These are phyloP conservation scores for Rhyacichthys aspro DNA, from an alignment of 2,797 vertebrate species.

Conservation along the genomic window DNA sequence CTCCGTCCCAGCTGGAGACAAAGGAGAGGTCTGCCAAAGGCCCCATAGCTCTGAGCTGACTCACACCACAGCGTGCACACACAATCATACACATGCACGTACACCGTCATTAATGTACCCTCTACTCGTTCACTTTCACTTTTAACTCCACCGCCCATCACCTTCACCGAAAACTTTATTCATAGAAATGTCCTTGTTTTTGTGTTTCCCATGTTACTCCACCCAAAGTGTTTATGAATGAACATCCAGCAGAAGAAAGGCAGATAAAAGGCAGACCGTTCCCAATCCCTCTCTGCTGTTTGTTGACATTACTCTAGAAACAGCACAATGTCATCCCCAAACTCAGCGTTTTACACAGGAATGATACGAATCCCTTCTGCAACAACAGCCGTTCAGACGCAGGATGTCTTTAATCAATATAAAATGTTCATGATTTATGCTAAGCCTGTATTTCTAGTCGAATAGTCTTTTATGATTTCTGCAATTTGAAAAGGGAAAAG, in stretches of 20 bases:
- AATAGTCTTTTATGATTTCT: background rate
- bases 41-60: constrained; percentile 84
- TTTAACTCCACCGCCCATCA: constrained; percentile 17
- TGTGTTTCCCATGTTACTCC: constrained; percentile 22
- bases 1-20: constrained; percentile 85
- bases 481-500: constrained; percentile 3
- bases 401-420: constrained; percentile 60
- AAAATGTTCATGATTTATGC: constrained; percentile 6
- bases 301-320: constrained; percentile 26
- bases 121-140: constrained; percentile 17
- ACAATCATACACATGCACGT: constrained; percentile 36
- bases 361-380: constrained; percentile 55
- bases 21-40: constrained; percentile 79
- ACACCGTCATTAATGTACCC: constrained; percentile 47
- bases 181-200: constrained; percentile 19
- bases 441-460: background rate
- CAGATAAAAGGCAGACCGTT: constrained; percentile 4
- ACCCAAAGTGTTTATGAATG: constrained; percentile 23
- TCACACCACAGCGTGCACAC: constrained; percentile 72
- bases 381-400: constrained; percentile 53
- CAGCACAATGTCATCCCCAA: constrained; percentile 38
- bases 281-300: constrained; percentile 8
- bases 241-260: constrained; percentile 23
- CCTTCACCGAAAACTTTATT: constrained; percentile 12
- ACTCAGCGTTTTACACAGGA: constrained; percentile 55